Percentiles rank a stretch among this genome's conserved stretches.
Evolutionary conservation across 2,888 invertebrate genomes (phyloP).

Genomic region (Saturnia pavonia): DNA sequence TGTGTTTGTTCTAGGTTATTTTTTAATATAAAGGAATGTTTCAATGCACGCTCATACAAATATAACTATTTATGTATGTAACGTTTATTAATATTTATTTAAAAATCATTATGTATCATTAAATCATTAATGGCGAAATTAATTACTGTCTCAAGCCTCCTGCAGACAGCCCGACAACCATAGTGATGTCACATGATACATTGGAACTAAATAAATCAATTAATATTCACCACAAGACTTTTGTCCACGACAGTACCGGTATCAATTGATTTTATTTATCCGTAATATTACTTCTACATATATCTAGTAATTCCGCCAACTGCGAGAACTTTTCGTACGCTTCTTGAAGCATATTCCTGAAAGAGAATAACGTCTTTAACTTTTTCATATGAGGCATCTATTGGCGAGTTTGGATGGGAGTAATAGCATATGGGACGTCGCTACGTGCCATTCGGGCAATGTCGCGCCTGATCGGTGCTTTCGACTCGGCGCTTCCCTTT

Average conservation of each 20-base stretch:
- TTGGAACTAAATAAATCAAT: conserved; percentile 23
- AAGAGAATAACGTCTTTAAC: conserved; percentile 29
- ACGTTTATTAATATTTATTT: not conserved
- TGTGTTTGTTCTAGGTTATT: too few species aligned
- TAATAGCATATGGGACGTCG: too few species aligned
- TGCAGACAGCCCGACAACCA: too few species aligned
- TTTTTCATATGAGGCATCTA: not conserved
- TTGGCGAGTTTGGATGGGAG: too few species aligned
- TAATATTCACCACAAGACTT: conserved; percentile 25
- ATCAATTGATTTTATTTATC: conserved; percentile 27
- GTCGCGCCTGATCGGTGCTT: too few species aligned
- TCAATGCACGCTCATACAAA: not conserved
- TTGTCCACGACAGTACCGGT: conserved; percentile 46
- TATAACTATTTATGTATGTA: too few species aligned
- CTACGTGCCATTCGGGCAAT: too few species aligned
- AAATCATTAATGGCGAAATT: not conserved
- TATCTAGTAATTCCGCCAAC: conserved; percentile 55
- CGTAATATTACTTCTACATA: conserved; percentile 48
- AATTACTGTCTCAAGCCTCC: too few species aligned
- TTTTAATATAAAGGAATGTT: not conserved
- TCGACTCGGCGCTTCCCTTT: too few species aligned
- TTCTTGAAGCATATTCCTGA: conserved; percentile 71
- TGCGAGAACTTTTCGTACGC: conserved; percentile 65
- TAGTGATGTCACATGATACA: not conserved
- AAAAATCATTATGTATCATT: not conserved